Evolutionary conservation across 1,140 invertebrate genomes (phyloP).

Genomic region (Pygmarrhopalites habei): DNA sequence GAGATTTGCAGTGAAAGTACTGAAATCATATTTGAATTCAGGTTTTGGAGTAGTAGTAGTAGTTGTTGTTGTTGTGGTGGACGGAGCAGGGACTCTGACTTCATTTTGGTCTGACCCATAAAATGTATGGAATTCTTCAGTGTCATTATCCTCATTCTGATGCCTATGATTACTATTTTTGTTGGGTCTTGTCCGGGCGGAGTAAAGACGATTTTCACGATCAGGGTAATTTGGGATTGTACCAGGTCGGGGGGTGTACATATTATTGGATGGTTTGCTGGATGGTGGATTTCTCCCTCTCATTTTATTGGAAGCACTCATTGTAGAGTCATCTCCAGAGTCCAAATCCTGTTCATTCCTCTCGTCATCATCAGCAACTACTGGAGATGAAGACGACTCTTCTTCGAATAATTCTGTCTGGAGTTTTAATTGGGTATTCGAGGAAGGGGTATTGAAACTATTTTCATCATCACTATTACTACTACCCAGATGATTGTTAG

Average conservation of each 20-base stretch:
- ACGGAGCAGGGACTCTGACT: background rate
- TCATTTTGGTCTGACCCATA: background rate
- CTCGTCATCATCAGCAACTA: slow-evolving; percentile 15
- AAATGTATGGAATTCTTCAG: background rate
- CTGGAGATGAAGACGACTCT: too few relatives aligned
- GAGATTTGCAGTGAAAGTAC: too few relatives aligned
- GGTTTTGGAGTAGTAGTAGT: background rate
- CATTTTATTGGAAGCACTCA: slow-evolving; percentile 18
- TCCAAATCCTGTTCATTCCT: background rate
- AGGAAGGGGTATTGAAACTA: too few relatives aligned
- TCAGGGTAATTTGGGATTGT: slow-evolving; percentile 3
- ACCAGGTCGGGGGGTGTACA: slow-evolving; percentile 22
- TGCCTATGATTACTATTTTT: background rate
- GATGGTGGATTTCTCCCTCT: slow-evolving; percentile 5
- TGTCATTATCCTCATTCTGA: background rate
- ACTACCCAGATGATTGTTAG: too few relatives aligned
- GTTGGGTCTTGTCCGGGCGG: background rate
- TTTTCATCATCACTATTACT: too few relatives aligned
- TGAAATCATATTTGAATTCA: too few relatives aligned
- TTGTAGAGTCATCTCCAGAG: slow-evolving; percentile 8
- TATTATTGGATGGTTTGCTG: slow-evolving; percentile 1
- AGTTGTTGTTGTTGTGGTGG: background rate
- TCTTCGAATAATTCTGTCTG: too few relatives aligned
- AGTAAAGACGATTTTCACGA: background rate
- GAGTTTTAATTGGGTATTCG: too few relatives aligned